Conservation (phyloP, 2,888 invertebrate genomes). For the Drosophila cracens region DNA sequence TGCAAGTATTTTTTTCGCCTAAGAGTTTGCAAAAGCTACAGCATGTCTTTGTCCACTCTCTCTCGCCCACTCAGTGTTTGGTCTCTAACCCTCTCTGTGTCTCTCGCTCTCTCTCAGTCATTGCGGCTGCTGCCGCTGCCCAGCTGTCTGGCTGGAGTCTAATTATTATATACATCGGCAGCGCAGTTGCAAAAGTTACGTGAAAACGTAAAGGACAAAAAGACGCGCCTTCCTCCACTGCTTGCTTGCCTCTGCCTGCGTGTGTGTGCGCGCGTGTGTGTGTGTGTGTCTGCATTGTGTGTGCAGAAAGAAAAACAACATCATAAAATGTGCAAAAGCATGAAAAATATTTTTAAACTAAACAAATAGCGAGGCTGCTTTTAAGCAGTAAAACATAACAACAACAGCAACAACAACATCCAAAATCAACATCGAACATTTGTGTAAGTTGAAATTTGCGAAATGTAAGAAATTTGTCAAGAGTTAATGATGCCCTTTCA, state of each 20-base stretch:
- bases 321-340: slow-evolving; percentile 39
- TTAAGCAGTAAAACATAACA: slow-evolving; percentile 14
- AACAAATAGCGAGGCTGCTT: slow-evolving; percentile 16
- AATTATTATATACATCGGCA: slow-evolving; percentile 66
- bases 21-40: background rate
- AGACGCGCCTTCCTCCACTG: slow-evolving; percentile 31
- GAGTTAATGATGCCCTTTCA: slow-evolving; percentile 9
- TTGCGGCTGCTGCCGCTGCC: slow-evolving; percentile 46
- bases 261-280: slow-evolving; percentile 17
- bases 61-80: background rate
- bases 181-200: slow-evolving; percentile 77
- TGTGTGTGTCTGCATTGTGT: slow-evolving; percentile 45
- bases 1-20: background rate
- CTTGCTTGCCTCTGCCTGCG: slow-evolving; percentile 7
- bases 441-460: slow-evolving; percentile 38
- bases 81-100: slow-evolving; percentile 26
- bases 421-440: slow-evolving; percentile 11
- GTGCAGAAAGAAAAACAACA: slow-evolving; percentile 53
- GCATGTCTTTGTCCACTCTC: slow-evolving; percentile 20
- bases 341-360: slow-evolving; percentile 36
- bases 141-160: slow-evolving; percentile 59
- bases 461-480: slow-evolving; percentile 8
- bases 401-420: slow-evolving; percentile 2
- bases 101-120: slow-evolving; percentile 15
- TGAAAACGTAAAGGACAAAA: slow-evolving; percentile 72